Percentiles rank a stretch among this genome's conserved stretches.
phyloP scores from a whole-genome alignment of 1,140 invertebrate species.

The Apis mellifera region DNA sequence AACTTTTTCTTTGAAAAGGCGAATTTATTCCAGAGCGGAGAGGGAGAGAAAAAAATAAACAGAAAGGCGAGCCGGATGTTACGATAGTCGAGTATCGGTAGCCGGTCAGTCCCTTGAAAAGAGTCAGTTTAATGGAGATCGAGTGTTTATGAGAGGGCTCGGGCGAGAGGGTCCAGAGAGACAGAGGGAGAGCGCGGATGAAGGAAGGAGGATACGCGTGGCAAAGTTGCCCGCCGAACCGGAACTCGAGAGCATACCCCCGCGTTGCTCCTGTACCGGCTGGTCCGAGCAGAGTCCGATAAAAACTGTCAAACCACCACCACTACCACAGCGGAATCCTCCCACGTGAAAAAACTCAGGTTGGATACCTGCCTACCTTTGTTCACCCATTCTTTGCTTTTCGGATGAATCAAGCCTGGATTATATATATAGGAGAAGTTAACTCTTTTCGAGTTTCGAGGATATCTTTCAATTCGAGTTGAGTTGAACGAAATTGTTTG shows the following conservation, averaged over 20 bases:
- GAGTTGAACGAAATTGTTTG: too few species aligned
- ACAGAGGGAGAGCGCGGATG: constrained; percentile 12
- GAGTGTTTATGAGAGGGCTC: constrained; percentile 52
- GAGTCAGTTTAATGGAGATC: constrained; percentile 66
- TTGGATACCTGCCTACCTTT: not conserved
- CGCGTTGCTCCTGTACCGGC: constrained; percentile 35
- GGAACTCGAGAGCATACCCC: constrained; percentile 51
- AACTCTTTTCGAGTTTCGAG: not conserved
- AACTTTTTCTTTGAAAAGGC: not conserved
- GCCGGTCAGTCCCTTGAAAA: constrained; percentile 39
- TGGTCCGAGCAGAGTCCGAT: constrained; percentile 45
- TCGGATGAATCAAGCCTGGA: not conserved
- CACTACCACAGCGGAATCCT: not conserved
- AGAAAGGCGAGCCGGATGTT: constrained; percentile 26
- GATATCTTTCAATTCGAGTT: too few species aligned
- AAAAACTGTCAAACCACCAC: constrained; percentile 45
- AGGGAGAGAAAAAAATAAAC: constrained; percentile 14
- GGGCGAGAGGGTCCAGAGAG: constrained; percentile 42
- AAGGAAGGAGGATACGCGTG: constrained; percentile 45
- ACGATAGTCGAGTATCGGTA: constrained; percentile 50
- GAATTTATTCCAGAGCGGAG: constrained; percentile 7
- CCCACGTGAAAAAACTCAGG: not conserved
- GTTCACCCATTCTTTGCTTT: not conserved
- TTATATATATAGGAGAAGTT: not conserved
- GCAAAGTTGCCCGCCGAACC: constrained; percentile 50